These are phyloP conservation scores for Enteromius thamalakanensis DNA, from an alignment of 2,797 vertebrate genomes.

Conservation along the genomic window DNA sequence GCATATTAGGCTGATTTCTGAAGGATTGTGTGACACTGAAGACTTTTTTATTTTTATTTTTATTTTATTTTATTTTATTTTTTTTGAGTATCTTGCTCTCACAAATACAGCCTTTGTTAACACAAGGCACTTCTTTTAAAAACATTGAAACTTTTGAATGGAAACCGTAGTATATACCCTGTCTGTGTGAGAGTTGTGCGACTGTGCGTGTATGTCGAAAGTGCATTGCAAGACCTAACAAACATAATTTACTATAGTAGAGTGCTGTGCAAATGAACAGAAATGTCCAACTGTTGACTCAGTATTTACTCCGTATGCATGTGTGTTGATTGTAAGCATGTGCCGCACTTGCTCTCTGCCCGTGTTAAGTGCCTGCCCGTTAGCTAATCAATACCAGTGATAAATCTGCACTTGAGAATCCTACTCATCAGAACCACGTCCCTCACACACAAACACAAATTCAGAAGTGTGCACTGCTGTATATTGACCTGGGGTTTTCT, in stretches of 20 bases:
- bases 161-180: background rate
- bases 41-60: too few relatives aligned
- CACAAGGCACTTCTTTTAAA: background rate
- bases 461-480: constrained; percentile 62
- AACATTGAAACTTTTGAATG: background rate
- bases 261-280: constrained; percentile 76
- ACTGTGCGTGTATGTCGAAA: constrained; percentile 47
- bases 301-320: constrained; percentile 51
- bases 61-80: too few relatives aligned
- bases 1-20: background rate
- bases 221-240: constrained; percentile 33
- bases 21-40: background rate
- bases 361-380: constrained; percentile 65
- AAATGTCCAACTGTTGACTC: constrained; percentile 70
- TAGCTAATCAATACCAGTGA: constrained; percentile 77
- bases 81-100: background rate
- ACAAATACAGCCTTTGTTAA: background rate
- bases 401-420: constrained; percentile 78
- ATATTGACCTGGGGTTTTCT: constrained; percentile 60
- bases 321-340: constrained; percentile 38
- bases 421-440: constrained; percentile 58
- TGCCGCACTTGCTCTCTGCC: constrained; percentile 44
- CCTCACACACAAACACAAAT: constrained; percentile 47
- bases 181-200: constrained; percentile 10
- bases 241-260: constrained; percentile 70